Conservation (phyloP, 1,140 invertebrate genomes). For the Laodelphax striatellus region DNA sequence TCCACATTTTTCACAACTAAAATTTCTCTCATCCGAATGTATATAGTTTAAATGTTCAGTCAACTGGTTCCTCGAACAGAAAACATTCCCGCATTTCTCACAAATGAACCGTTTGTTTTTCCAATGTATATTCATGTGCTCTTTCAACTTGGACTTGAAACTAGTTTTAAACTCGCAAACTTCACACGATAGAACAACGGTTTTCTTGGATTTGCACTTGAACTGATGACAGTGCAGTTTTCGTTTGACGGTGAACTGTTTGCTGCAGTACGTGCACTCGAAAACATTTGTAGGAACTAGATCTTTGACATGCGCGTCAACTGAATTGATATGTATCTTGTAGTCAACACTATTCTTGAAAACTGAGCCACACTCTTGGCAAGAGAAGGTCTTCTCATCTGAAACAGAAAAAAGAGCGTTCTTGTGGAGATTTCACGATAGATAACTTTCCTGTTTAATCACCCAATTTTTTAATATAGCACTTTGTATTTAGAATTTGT, state of each 20-base stretch:
- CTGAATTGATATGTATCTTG: too few relatives aligned
- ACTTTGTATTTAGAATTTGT: too few relatives aligned
- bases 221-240: constrained; percentile 1
- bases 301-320: too few relatives aligned
- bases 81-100: constrained; percentile 6
- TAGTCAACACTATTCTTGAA: too few relatives aligned
- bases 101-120: constrained; percentile 10
- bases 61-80: background rate
- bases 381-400: too few relatives aligned
- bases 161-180: constrained; percentile 6
- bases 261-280: constrained; percentile 1
- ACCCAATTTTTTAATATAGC: too few relatives aligned
- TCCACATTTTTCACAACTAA: constrained; percentile 12
- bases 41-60: constrained; percentile 2
- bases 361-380: too few relatives aligned
- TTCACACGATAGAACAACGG: background rate
- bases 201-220: background rate
- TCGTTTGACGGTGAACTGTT: constrained; percentile 5
- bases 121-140: background rate
- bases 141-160: background rate
- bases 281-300: background rate
- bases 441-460: too few relatives aligned
- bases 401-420: too few relatives aligned
- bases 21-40: constrained; percentile 9
- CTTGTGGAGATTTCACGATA: too few relatives aligned